Conservation (phyloP, 2,888 invertebrate genomes). For the Volucella bombylans region DNA sequence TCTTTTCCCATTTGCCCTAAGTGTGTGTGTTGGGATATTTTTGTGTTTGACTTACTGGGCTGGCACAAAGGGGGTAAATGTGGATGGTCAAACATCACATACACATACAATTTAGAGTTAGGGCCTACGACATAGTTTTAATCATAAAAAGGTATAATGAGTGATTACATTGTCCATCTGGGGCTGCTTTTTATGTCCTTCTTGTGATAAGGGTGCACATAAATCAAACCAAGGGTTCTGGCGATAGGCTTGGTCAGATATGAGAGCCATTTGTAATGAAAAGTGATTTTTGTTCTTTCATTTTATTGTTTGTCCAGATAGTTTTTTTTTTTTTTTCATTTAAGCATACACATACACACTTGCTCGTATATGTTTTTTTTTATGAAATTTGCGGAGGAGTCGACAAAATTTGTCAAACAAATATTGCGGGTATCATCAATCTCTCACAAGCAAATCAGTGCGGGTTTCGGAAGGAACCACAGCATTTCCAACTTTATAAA, state of each 20-base stretch:
- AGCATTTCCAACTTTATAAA: too few species aligned
- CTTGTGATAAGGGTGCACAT: conserved; percentile 58
- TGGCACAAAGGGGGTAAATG: not conserved
- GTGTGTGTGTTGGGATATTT: conserved; percentile 23
- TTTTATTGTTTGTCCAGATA: not conserved
- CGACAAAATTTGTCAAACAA: too few species aligned
- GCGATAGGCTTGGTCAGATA: conserved; percentile 25
- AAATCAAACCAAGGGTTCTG: conserved; percentile 46
- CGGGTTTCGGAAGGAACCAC: too few species aligned
- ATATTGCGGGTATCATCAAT: too few species aligned
- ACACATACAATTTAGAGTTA: not conserved
- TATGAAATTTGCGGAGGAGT: too few species aligned
- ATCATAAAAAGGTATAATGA: conserved; percentile 52
- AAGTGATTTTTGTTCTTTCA: conserved; percentile 49
- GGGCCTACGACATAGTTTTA: conserved; percentile 25
- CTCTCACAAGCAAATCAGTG: too few species aligned
- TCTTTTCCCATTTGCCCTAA: conserved; percentile 40
- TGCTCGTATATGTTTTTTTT: too few species aligned
- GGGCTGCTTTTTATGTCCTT: conserved; percentile 54
- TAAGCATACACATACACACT: too few species aligned
- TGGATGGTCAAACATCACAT: conserved; percentile 9
- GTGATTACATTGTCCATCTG: conserved; percentile 42
- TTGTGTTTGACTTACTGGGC: conserved; percentile 19
- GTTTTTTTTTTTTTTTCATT: too few species aligned
- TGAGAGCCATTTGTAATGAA: conserved; percentile 58